Base-by-base conservation (phyloP, 92 coral and sea anemone species). In the Epizoanthus stellaris region DNA sequence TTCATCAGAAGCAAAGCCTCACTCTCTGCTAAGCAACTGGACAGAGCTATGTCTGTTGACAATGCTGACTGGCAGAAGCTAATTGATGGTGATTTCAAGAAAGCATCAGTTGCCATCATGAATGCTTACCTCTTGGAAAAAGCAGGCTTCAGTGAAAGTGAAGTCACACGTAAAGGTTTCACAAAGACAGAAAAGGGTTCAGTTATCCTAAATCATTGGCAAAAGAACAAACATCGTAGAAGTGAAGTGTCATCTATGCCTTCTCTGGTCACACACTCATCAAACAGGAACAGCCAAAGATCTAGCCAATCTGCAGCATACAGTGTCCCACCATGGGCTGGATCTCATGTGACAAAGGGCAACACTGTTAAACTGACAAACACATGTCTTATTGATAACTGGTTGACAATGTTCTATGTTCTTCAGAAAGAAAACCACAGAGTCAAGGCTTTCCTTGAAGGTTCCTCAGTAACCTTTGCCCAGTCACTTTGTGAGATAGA, bases 301-400 rank as follows among this genome's bases (percentile, higher is more conserved):
- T 16, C 39, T 57, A 53, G 60, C 69, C 59, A 38, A 80, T 54
- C 74, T 62, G 30, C 85, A 65, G 43, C 85, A 65, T 39, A 61
- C 53, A 64, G 49, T 67, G 64, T 88, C 74, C 66, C 74, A 23
- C 91, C 91, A 59, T 88, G 91, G 91, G 91, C 83, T 59, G 91
- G 87, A 43, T 80, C 68, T 65, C 45, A 73, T 60, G 23, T 71
- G 54, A 66, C 76, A 39, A 60, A 60, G 25, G 91, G 77, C 64
- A 73, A 56, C 19, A 63, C 36, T 23, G 73, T 80, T 80, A 43
- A 36, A 13, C 77, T 88, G 25, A 75, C 65, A 65, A 81, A 88
- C 70, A 88, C 91, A 21, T 88, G 87, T 30, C 80, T 87, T 39
- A 88, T 88, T 20, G 91, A 88, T 68, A 88, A 88, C 87, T 65